Evolutionary conservation across 1,140 invertebrate species (phyloP), one percentile per base, ranked within the genome.

Genomic region (Atta colombica): DNA sequence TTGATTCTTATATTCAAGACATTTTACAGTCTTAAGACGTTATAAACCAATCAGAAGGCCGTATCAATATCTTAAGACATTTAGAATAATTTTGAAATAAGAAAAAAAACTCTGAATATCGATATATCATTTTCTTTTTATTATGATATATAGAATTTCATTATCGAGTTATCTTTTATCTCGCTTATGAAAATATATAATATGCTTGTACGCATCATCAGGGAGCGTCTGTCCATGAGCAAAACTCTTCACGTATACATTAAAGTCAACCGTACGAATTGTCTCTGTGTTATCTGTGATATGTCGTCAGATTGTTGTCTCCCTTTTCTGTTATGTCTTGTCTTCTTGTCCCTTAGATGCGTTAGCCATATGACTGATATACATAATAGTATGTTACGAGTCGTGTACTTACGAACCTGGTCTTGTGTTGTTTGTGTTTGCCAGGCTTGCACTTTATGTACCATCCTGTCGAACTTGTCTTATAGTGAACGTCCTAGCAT

Each of bases 401-500:
- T 93, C 92, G 91, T 93, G 89, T 93, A 89, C 39, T 86, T 91
- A 85, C 84, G 78, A 88, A 87, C 88, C 89, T 90, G 90, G 93
- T 92, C 93, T 94, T 94, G 92, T 94, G 92, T 94, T 93, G 93
- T 94, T 93, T 93, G 92, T 89, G 92, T 91, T 92, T 94, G 93
- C 94, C 92, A 94, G 92, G 93, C 94, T 94, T 94, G 93, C 93
- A 94, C 89, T 94, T 92, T 93, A 91, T 93, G 92, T 94, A 94
- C 87, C 81, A 87, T 87, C 85, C 82, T 93, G 92, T 93, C 90
- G 90, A 92, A 93, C 87, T 93, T 93, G 91, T 93, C 90, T 93
- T 84, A 92, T 93, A 93, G 93, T 92, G 92, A 93, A 93, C 88
- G 89, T 90, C 68, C 86, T 87, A 90, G 88, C 80, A 90, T 85